Base-by-base conservation (phyloP, 2,797 vertebrate species). In the Lindbergichthys nudifrons region DNA sequence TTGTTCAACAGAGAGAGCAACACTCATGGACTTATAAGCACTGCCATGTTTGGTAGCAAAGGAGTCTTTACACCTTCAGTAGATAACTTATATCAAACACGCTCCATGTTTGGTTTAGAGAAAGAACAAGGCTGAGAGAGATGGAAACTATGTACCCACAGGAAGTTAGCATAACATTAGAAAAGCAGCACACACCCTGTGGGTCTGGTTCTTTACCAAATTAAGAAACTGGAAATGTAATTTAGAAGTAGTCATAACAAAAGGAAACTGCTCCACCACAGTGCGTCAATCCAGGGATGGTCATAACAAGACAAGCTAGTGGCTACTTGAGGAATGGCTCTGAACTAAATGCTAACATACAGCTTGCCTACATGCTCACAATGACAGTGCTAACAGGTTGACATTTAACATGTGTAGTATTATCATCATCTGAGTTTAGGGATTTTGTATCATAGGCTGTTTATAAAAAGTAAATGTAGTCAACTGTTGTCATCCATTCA, bases 21-120 rank as follows among this genome's bases (percentile, higher is more conserved):
- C 46, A 21, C 13, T 36, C 6, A 0, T 11, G 30, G 70, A 54
- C 42, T 48, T 46, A 15, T 64, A 70, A 48, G 59, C 41, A 4
- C 65, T 52, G 65, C 78, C 80, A 75, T 80, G 36, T 81, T 88
- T 79, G 76, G 78, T 26, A 51, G 59, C 39, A 36, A 48, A 63
- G 46, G 26, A 16, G 58, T 30, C n/a, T 60, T 42, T 46, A 57
- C 45, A 76, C 61, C 58, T 75, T 61, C 4, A 13, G 46, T 46
- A n/a, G 8, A 64, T 53, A 57, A 19, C n/a, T 41, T 5, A 2
- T 10, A 43, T 80, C 50, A 67, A 64, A 65, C 42, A 0, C 3
- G 3, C 39, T 36, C 52, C 57, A 57, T 59, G 52, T 65, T 74
- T 68, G 68, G 46, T 70, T 56, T 54, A 26, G 19, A 47, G 32